Evolutionary conservation across 2,113 vertebrate species (phyloP).

Genomic region (Cnemophilus loriae): DNA sequence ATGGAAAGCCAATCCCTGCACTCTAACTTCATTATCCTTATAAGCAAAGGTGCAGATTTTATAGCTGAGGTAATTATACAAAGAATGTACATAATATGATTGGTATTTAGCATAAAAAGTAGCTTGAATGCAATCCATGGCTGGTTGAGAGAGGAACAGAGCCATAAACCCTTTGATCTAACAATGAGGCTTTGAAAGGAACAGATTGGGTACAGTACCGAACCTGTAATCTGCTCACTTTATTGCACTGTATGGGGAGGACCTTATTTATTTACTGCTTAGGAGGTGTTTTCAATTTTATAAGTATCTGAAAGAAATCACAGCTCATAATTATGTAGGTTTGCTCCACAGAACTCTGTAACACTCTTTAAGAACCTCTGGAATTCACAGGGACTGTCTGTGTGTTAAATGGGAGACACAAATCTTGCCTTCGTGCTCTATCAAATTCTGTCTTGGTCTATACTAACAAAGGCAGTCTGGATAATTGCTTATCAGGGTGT

Average conservation of each 20-base stretch:
- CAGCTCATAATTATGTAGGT: background rate
- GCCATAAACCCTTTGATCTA: background rate
- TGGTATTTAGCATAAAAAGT: background rate
- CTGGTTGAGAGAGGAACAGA: background rate
- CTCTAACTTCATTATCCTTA: background rate
- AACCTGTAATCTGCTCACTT: background rate
- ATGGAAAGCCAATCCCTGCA: background rate
- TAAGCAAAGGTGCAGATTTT: background rate
- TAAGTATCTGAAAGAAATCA: background rate
- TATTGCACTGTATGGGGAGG: background rate
- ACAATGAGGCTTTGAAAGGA: background rate
- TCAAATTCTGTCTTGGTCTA: background rate
- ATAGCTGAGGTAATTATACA: background rate
- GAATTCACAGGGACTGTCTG: background rate
- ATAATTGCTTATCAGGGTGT: background rate
- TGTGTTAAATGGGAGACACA: background rate
- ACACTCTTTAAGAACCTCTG: background rate
- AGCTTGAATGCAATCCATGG: background rate
- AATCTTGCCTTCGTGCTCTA: background rate
- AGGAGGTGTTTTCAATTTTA: background rate
- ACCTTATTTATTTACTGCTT: background rate
- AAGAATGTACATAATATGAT: background rate
- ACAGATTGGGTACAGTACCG: background rate
- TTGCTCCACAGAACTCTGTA: background rate
- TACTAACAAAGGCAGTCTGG: background rate